Evolutionary conservation across 2,888 invertebrate genomes (phyloP), one percentile per base, ranked within the genome.

Genomic region (Hydriomena furcata): DNA sequence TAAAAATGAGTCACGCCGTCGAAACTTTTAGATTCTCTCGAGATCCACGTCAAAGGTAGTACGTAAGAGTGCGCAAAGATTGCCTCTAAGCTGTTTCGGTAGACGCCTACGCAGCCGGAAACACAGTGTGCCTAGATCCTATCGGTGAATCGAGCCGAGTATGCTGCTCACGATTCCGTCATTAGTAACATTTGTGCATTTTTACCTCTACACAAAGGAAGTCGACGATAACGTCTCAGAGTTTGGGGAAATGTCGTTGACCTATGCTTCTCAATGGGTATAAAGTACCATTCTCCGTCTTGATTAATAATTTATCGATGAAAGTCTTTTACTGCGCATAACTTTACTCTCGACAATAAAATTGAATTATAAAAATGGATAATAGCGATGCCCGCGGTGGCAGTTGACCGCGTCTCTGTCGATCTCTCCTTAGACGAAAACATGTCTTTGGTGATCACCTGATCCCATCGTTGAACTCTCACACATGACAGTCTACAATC

Each of bases 171-270:
- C 88, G 88, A 87, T 76, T 88, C 75, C 68, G 82, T 81, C 88
- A 86, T 89, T 87, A 88, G 80, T 72, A 71, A 63, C 73, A 81
- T 76, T 77, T 85, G 76, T 80, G 75, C 76, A 79, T 82, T 83
- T 81, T 83, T 73, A 65, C 72, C 60, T 71, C 68, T 73, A 71
- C 68, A 77, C 76, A 78, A 81, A 79, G 79, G 79, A 82, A 79
- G 76, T 78, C 64, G 60, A 60, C 71, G 79, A 82, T 82, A 84
- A 79, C 67, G 73, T 73, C 63, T 51, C 61, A 58, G 64, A 58
- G 21, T 47, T 67, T 63, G 61, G 62, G 55, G 59, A 50, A 56
- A 64, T 65, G 73, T 71, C 71, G 61, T 70, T 71, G 71, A 74
- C 72, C 72, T 62, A 49, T 27, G 31, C 30, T 13, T 21, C 25